These are phyloP conservation scores for Drosophila kanekoi DNA, from an alignment of 2,888 invertebrate genomes.

Conservation along the genomic window DNA sequence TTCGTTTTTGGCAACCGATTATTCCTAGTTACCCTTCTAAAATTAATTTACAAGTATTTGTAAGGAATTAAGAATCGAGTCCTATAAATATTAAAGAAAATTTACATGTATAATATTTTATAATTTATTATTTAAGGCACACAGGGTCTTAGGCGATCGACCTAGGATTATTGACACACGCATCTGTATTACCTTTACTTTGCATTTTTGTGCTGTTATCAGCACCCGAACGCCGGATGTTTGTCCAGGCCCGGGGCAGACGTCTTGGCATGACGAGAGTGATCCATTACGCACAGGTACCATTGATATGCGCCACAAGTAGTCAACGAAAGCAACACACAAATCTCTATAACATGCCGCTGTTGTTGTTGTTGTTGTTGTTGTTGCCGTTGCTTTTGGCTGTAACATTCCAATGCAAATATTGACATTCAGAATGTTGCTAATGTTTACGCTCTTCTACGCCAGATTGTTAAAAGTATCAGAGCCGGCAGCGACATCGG, in stretches of 20 bases:
- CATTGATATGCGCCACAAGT: constrained; percentile 58
- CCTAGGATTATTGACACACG: background rate
- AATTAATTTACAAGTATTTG: too few species aligned
- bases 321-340: constrained; percentile 37
- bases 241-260: constrained; percentile 35
- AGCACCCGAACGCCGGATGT: constrained; percentile 57
- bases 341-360: constrained; percentile 34
- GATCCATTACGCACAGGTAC: constrained; percentile 48
- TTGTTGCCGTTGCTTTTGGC: constrained; percentile 30
- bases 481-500: constrained; percentile 27
- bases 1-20: too few species aligned
- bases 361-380: constrained; percentile 26
- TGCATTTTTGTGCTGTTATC: constrained; percentile 53
- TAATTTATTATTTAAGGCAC: background rate
- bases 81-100: too few species aligned
- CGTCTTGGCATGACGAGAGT: constrained; percentile 29
- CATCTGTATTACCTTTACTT: constrained; percentile 19
- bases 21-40: too few species aligned
- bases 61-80: too few species aligned
- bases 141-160: background rate
- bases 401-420: constrained; percentile 66
- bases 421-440: constrained; percentile 65
- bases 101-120: too few species aligned
- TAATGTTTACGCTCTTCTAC: constrained; percentile 59
- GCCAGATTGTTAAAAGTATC: constrained; percentile 52